Base-by-base conservation (phyloP, 2,888 invertebrate genomes). In the Lacanobia wlatinum region DNA sequence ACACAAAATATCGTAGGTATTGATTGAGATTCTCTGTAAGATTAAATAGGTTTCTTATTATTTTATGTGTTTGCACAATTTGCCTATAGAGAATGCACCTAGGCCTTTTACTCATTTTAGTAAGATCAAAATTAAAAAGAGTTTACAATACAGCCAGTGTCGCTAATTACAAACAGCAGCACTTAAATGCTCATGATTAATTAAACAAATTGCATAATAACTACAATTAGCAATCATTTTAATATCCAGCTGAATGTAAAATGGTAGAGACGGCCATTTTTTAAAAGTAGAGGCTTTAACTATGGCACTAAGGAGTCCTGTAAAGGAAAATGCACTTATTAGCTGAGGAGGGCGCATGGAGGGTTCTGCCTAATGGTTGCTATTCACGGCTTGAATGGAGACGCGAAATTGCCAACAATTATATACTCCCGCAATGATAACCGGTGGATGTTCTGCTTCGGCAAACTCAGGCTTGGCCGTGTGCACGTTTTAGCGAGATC, bases 321-420 rank as follows among this genome's bases (percentile, higher is more conserved):
- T 92, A 92, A 92, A 93, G 95, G 90, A 91, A 95, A 96, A 95
- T 95, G 96, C 95, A 95, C 95, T 96, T 96, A 96, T 96, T 96
- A 95, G 95, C 95, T 85, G 91, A 90, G 92, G 91, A 92, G 94
- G 94, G 94, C 92, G 93, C 92, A 88, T 87, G 87, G 92, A 94
- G 94, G 91, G 94, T 91, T 90, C 88, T 84, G 94, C 91, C 95
- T 96, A 96, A 96, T 96, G 96, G 96, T 92, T 91, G 90, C 94
- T 90, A 96, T 96, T 96, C 96, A 96, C 89, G 86, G 90, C 90
- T 87, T 95, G 95, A 96, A 96, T 95, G 93, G 94, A 93, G 90
- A 93, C 93, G 94, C 88, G 87, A 93, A 95, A 96, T 96, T 96
- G 94, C 95, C 94, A 94, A 95, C 96, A 95, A 96, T 96, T 96